Base-by-base conservation (phyloP, 2,113 vertebrate genomes). In the Serilophus lunatus region DNA sequence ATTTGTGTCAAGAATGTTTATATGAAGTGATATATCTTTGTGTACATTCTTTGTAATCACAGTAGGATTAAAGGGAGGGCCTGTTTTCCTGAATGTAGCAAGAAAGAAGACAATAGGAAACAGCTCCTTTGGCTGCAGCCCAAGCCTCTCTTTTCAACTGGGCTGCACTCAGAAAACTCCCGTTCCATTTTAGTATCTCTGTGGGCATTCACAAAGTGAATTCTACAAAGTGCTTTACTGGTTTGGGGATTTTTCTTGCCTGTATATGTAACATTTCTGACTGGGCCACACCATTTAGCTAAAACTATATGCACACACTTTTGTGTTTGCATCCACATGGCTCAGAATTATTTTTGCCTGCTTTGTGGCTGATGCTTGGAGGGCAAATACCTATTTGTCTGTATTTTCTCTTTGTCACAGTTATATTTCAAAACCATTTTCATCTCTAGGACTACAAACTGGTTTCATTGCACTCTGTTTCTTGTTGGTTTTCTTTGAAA, bases 21-120 rank as follows among this genome's bases (percentile, higher is more conserved):
- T 65, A 51, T 29, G 12, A 90, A 88, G 45, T 92, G 95, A 93
- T 90, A 7, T 31, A 90, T 92, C 36, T 94, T 92, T 83, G 85
- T 96, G 63, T 93, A 92, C 63, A 31, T 93, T 92, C 79, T 76
- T 85, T 93, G 79, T 90, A 94, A 94, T 77, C 92, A 92, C 57
- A 93, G 71, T 44, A 64, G 79, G 76, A 95, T 95, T 94, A 92
- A 88, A 86, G 36, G 76, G 70, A 85, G 63, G 78, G 85, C 79
- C 84, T 82, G 65, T 95, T 94, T 92, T 74, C 53, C 45, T 91
- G 40, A 90, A 60, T 20, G 44, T 57, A 88, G 56, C 79, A 83
- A 76, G 82, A 74, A 82, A 77, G 86, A 90, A 77, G 85, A 86
- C 94, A 94, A 82, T 72, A 93, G 78, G 82, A 95, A 91, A 72